Evolutionary conservation across 2,888 invertebrate species (phyloP), one percentile per base, ranked within the genome.

Genomic region (Mythimna loreyi): DNA sequence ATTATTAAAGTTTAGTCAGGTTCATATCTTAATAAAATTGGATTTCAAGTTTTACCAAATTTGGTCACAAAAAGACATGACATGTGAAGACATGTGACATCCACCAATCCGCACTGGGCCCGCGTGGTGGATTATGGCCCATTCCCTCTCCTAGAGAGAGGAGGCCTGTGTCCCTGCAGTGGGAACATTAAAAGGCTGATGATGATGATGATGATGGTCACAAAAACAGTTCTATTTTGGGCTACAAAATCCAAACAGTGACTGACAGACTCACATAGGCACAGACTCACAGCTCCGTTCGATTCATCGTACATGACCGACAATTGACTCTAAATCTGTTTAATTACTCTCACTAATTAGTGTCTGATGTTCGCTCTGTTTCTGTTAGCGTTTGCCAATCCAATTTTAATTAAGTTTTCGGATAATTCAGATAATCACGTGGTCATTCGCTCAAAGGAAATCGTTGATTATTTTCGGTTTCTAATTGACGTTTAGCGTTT

Each of bases 381-480:
- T 57, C 43, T 28, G 36, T 49, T 50, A 59, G 43, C 57, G 64
- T 56, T 70, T 77, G 57, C 52, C 56, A 19, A 81, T 83, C 53
- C 59, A 25, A 67, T 81, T 78, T 81, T 72, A 83, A 81, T 83
- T 55, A 69, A 67, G 74, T 83, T 78, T 81, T 67, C 71, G 40
- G 43, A 53, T 74, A 62, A 65, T 78, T 58, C 36, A 13, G 78
- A 66, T 80, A 65, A 69, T 71, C 62, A 71, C 53, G 58, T 45
- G 71, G 60, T 57, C 47, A 49, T 40, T n/a, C 25, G 61, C 23
- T 28, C 36, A 45, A 36, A 21, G 16, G 50, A 23, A 25, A 30
- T 36, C 36, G 55, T 21, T 70, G 53, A 80, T 77, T 76, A 47
- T 80, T 75, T 59, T 33, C n/a, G 52, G 58, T 70, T 61, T 40